Evolutionary conservation across 2,888 invertebrate species (phyloP).

Genomic region (Zhengitettix transpicula): DNA sequence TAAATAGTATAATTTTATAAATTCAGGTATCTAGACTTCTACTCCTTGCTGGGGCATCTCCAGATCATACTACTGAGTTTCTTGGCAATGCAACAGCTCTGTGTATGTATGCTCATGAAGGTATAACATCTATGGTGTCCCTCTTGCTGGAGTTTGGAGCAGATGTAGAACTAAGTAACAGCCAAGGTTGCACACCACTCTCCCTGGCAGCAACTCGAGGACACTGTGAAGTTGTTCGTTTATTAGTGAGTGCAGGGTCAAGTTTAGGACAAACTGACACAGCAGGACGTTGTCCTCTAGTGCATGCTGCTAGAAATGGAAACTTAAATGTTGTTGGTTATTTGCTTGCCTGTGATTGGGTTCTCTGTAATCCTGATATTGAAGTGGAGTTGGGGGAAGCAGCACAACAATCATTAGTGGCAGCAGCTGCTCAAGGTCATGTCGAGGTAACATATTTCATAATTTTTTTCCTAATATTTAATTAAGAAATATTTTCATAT

Average conservation of each 20-base stretch:
- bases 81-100: constrained; percentile 68
- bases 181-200: constrained; percentile 68
- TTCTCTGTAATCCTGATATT: constrained; percentile 24
- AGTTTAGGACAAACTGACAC: constrained; percentile 64
- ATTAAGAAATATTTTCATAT: no score
- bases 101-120: constrained; percentile 79
- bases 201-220: constrained; percentile 76
- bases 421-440: constrained; percentile 76
- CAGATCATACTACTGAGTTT: constrained; percentile 68
- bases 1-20: not conserved
- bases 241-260: constrained; percentile 47
- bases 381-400: constrained; percentile 59
- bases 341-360: constrained; percentile 75
- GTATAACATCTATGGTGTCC: constrained; percentile 82
- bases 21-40: constrained; percentile 66
- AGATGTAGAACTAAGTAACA: constrained; percentile 68
- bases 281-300: constrained; percentile 68
- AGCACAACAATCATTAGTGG: constrained; percentile 73
- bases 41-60: constrained; percentile 73
- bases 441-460: constrained; percentile 32
- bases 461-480: no score
- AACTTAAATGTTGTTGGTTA: constrained; percentile 76
- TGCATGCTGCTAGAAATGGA: constrained; percentile 80
- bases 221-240: constrained; percentile 68
- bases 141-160: constrained; percentile 84